Conservation (phyloP, 1,140 invertebrate species). For the Bathynomus jamesi region DNA sequence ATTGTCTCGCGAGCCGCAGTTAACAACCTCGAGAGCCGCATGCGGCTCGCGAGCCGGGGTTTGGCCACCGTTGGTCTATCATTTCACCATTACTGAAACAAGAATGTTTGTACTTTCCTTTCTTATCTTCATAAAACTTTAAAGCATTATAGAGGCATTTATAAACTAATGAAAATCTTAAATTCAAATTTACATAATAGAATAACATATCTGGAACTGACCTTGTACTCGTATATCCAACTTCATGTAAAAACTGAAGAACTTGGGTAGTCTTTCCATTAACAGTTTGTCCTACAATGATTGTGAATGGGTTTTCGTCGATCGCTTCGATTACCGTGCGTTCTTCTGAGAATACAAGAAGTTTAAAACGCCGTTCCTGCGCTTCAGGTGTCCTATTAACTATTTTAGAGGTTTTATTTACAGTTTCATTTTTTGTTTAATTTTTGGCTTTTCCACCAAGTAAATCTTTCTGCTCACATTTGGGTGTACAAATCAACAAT, state of each 20-base stretch:
- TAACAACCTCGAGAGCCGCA: too few species aligned
- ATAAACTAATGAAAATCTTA: too few species aligned
- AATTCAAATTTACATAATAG: too few species aligned
- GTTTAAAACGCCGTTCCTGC: constrained; percentile 69
- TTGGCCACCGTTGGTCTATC: constrained; percentile 93
- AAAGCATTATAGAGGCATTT: too few species aligned
- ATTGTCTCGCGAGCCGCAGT: too few species aligned
- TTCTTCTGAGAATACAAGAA: constrained; percentile 93
- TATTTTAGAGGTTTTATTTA: constrained; percentile 52
- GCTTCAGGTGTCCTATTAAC: constrained; percentile 67
- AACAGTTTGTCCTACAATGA: constrained; percentile 90
- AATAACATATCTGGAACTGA: constrained; percentile 39
- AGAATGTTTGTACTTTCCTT: too few species aligned
- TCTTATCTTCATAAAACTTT: too few species aligned
- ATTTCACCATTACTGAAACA: constrained; percentile 53
- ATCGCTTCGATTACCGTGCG: constrained; percentile 92
- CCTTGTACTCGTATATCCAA: constrained; percentile 83
- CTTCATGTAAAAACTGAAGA: constrained; percentile 97
- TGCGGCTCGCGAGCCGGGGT: too few species aligned
- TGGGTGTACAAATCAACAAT: not conserved
- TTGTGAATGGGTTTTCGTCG: constrained; percentile 79
- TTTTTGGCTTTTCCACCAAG: not conserved
- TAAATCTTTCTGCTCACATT: too few species aligned
- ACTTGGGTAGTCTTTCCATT: constrained; percentile 96
- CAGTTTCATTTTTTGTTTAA: not conserved